A percentile compares a stretch with the other conserved stretches of the same genome.
Evolutionary conservation across 1,140 invertebrate genomes (phyloP).

Genomic region (Lasaia peninsularis): DNA sequence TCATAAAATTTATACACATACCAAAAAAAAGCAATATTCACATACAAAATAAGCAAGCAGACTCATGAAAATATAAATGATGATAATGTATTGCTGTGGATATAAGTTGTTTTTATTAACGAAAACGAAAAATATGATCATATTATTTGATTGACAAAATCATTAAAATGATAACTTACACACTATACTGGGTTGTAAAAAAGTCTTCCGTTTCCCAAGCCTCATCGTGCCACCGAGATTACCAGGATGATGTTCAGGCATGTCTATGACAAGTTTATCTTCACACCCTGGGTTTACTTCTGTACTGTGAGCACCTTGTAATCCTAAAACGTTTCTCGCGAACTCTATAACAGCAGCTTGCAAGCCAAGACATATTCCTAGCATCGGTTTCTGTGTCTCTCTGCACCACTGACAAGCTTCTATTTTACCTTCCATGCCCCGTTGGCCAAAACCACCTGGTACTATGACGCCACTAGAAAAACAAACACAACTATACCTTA

Average conservation of each 20-base stretch:
- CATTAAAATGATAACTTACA: slow-evolving; percentile 79
- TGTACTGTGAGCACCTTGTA: slow-evolving; percentile 90
- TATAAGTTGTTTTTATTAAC: no score
- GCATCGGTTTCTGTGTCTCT: slow-evolving; percentile 91
- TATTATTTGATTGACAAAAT: neutral
- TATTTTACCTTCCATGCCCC: slow-evolving; percentile 98
- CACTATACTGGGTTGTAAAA: slow-evolving; percentile 86
- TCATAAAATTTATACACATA: no score
- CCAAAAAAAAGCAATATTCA: no score
- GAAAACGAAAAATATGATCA: no score
- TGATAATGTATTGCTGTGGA: no score
- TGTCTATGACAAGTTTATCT: slow-evolving; percentile 95
- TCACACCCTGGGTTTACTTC: slow-evolving; percentile 88
- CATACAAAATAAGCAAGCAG: no score
- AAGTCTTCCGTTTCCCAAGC: slow-evolving; percentile 92
- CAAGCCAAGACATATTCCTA: slow-evolving; percentile 97
- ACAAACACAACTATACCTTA: slow-evolving; percentile 2
- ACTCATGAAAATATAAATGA: no score
- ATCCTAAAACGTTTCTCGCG: slow-evolving; percentile 89
- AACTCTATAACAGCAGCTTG: slow-evolving; percentile 99
- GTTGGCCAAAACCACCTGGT: slow-evolving; percentile 97
- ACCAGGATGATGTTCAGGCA: slow-evolving; percentile 98
- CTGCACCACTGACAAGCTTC: slow-evolving; percentile 95
- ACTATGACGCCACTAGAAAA: slow-evolving; percentile 94
- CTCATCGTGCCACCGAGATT: slow-evolving; percentile 99